These are phyloP conservation scores for Atherinosoma microstoma DNA, from an alignment of 2,797 vertebrate genomes.

Conservation along the genomic window DNA sequence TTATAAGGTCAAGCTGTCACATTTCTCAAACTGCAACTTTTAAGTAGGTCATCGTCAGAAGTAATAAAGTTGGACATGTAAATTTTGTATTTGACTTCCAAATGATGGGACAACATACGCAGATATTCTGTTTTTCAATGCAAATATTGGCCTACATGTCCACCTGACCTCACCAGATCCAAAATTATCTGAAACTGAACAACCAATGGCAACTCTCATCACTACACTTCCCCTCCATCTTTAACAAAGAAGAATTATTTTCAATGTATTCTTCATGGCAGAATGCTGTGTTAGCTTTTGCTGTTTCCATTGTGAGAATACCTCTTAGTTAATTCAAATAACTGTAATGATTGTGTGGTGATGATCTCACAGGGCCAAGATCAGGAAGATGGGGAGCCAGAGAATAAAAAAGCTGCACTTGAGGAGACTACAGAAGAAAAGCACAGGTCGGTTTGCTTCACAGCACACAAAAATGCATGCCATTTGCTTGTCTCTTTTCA, in stretches of 20 bases:
- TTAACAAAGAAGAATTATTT: not conserved
- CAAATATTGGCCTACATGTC: slow-evolving; percentile 23
- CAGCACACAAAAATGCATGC: not conserved
- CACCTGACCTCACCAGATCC: not conserved
- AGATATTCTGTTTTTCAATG: slow-evolving; percentile 36
- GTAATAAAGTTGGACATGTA: slow-evolving; percentile 24
- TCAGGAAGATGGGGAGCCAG: slow-evolving; percentile 77
- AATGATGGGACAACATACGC: slow-evolving; percentile 21
- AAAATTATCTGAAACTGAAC: not conserved
- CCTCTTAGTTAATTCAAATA: not conserved
- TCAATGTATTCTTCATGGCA: not conserved
- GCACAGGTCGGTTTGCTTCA: slow-evolving; percentile 82
- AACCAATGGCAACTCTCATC: not conserved
- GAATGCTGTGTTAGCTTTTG: not conserved
- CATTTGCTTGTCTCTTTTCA: not conserved
- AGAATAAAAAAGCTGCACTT: slow-evolving; percentile 81
- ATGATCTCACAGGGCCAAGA: slow-evolving; percentile 79
- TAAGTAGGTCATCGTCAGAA: slow-evolving; percentile 6
- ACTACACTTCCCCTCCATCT: not conserved
- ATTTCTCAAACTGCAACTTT: not conserved
- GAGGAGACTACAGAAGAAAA: slow-evolving; percentile 80
- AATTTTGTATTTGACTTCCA: slow-evolving; percentile 46
- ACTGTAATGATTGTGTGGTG: slow-evolving; percentile 7
- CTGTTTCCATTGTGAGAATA: not conserved
- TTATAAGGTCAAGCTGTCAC: not conserved